These are phyloP conservation scores for Carollia perspicillata DNA, from an alignment of 2,113 vertebrate genomes.

Conservation along the genomic window DNA sequence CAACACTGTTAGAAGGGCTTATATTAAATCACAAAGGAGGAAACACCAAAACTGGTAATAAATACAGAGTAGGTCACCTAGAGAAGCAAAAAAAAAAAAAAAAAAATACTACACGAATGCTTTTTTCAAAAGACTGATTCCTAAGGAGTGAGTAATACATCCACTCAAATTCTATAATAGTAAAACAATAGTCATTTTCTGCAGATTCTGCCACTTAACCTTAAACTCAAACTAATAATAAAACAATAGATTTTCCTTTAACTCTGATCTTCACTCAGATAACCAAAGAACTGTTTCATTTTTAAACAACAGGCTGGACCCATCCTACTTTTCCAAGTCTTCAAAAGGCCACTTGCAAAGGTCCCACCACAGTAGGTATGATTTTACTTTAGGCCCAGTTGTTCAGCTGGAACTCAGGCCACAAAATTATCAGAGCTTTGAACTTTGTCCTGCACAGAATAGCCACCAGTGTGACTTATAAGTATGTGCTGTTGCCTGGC, in stretches of 20 bases:
- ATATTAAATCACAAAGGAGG: not conserved
- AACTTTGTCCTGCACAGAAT: constrained; percentile 65
- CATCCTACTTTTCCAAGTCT: constrained; percentile 50
- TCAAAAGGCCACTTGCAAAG: constrained; percentile 11
- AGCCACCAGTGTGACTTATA: constrained; percentile 38
- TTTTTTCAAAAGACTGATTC: not conserved
- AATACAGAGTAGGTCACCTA: not conserved
- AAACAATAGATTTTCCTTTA: not conserved
- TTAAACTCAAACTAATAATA: not conserved
- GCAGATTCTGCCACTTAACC: not conserved
- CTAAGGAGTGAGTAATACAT: not conserved
- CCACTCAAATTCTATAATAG: not conserved
- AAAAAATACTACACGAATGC: not conserved
- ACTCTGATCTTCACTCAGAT: constrained; percentile 6
- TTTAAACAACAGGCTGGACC: not conserved
- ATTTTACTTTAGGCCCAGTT: constrained; percentile 48
- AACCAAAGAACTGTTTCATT: constrained; percentile 43
- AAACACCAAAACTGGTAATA: not conserved
- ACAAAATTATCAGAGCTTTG: constrained; percentile 58
- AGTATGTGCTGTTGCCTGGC: constrained; percentile 53
- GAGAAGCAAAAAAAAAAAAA: not conserved
- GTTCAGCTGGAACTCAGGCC: constrained; percentile 25
- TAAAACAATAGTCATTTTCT: not conserved
- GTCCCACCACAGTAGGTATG: not conserved
- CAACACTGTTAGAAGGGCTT: not conserved